Percentiles rank a stretch among this genome's conserved stretches.
phyloP scores from a whole-genome alignment of 2,888 invertebrate genomes.

The Labia minor region DNA sequence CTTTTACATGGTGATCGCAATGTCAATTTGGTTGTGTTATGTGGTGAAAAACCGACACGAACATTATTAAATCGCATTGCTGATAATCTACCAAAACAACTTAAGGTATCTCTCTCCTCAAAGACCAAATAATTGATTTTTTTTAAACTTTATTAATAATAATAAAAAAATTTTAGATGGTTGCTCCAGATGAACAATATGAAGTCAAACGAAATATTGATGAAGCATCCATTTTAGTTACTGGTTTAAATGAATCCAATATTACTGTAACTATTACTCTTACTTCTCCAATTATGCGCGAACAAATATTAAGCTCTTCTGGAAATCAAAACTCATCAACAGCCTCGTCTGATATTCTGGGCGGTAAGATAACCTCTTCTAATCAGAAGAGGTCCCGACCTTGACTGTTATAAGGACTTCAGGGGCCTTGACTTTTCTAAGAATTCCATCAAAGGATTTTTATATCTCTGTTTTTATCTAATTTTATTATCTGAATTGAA shows the following conservation, averaged over 20 bases:
- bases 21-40: conserved; percentile 87
- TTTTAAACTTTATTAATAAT: too few species aligned
- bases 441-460: too few species aligned
- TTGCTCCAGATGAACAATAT: conserved; percentile 65
- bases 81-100: conserved; percentile 67
- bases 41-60: conserved; percentile 83
- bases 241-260: conserved; percentile 53
- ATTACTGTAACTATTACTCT: conserved; percentile 75
- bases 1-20: conserved; percentile 78
- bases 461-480: too few species aligned
- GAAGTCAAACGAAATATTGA: conserved; percentile 73
- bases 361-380: too few species aligned
- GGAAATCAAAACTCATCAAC: too few species aligned
- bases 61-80: conserved; percentile 79
- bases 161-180: conserved; percentile 36
- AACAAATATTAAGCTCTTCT: conserved; percentile 41
- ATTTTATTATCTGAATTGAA: too few species aligned
- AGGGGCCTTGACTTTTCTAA: too few species aligned
- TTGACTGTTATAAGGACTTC: too few species aligned
- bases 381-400: too few species aligned
- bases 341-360: background rate
- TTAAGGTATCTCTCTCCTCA: too few species aligned
- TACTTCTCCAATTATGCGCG: conserved; percentile 87
- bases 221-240: conserved; percentile 73
- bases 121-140: too few species aligned